Evolutionary conservation across 2,797 vertebrate genomes (phyloP).

Genomic region (Benthosema pterotum): DNA sequence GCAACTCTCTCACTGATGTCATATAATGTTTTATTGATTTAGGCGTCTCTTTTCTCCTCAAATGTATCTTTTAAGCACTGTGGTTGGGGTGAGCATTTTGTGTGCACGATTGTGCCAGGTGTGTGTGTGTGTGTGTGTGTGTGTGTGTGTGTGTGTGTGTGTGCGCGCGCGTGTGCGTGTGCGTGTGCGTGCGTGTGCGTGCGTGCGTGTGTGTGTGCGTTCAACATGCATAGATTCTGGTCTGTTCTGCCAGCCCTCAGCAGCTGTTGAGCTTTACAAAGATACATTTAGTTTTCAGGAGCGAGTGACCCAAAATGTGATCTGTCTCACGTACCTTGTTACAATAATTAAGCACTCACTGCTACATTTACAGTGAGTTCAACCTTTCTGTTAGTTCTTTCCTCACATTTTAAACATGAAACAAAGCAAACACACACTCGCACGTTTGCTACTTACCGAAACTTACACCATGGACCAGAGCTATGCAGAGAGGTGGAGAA

Average conservation of each 20-base stretch:
- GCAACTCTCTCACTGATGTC: constrained; percentile 52
- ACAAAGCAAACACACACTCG: too few relatives aligned
- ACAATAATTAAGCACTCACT: background rate
- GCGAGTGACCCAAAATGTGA: constrained; percentile 59
- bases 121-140: too few relatives aligned
- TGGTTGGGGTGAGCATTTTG: constrained; percentile 2
- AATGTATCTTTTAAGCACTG: constrained; percentile 29
- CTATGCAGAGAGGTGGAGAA: background rate
- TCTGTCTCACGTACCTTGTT: constrained; percentile 12
- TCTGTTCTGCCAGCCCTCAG: constrained; percentile 52
- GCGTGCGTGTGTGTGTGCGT: constrained; percentile 18
- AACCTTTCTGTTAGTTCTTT: too few relatives aligned
- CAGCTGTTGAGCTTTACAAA: constrained; percentile 54
- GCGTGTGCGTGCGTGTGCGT: constrained; percentile 1
- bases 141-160: background rate
- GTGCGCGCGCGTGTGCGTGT: background rate
- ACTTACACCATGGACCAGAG: too few relatives aligned
- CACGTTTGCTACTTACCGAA: too few relatives aligned
- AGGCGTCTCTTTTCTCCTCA: constrained; percentile 56
- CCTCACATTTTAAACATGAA: too few relatives aligned
- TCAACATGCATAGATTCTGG: constrained; percentile 67
- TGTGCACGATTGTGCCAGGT: constrained; percentile 6
- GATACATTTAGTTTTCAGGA: constrained; percentile 68
- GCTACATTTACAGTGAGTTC: background rate
- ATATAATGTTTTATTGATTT: constrained; percentile 55